Percentiles rank a stretch among this genome's conserved stretches.
Evolutionary conservation across 2,888 invertebrate species (phyloP).

Genomic region (Drosophila nigritarsus): DNA sequence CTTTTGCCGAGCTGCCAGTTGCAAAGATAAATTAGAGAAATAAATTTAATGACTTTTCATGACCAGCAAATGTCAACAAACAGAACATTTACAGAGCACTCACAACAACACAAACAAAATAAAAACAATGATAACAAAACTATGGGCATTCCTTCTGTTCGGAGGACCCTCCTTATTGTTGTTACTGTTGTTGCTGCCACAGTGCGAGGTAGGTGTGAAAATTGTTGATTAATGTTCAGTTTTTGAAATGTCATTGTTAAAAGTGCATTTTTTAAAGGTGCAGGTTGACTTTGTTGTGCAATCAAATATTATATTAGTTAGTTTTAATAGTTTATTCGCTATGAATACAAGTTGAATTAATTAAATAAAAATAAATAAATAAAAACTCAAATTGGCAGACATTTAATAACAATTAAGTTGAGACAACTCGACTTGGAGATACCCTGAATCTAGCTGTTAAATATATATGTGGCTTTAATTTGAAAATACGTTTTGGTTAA

Average conservation of each 20-base stretch:
- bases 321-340: neutral
- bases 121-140: slow-evolving; percentile 56
- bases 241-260: slow-evolving; percentile 45
- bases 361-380: neutral
- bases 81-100: slow-evolving; percentile 66
- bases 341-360: neutral
- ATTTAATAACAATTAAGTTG: neutral
- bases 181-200: slow-evolving; percentile 16
- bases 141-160: slow-evolving; percentile 36
- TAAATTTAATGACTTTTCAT: slow-evolving; percentile 78
- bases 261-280: slow-evolving; percentile 47
- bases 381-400: neutral
- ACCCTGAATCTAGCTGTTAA: neutral
- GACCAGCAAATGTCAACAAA: slow-evolving; percentile 79
- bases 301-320: neutral
- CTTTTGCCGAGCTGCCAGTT: slow-evolving; percentile 64
- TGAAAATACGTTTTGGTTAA: neutral
- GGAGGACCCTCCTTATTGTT: slow-evolving; percentile 14
- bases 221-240: slow-evolving; percentile 78
- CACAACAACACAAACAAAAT: slow-evolving; percentile 45
- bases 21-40: slow-evolving; percentile 74
- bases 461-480: neutral
- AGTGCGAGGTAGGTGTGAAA: slow-evolving; percentile 67
- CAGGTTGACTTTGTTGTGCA: neutral
- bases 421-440: neutral